Percentiles rank a stretch among this genome's conserved stretches.
phyloP scores from a whole-genome alignment of 2,888 invertebrate genomes.

The Falcaria lacertinaria region DNA sequence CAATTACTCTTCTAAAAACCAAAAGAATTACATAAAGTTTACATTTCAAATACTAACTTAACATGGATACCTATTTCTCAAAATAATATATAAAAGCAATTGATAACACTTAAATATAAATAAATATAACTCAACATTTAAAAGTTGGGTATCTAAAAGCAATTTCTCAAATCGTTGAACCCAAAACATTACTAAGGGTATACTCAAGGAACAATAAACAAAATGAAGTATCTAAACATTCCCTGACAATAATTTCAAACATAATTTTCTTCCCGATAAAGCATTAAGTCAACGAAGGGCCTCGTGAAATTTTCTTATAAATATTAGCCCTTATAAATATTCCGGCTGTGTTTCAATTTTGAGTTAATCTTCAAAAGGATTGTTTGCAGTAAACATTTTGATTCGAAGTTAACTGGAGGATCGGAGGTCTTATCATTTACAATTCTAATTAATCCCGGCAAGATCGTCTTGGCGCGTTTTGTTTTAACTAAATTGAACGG shows the following conservation, averaged over 20 bases:
- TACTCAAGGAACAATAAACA: constrained; percentile 59
- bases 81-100: too few relatives aligned
- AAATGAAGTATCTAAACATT: constrained; percentile 27
- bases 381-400: constrained; percentile 75
- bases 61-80: too few relatives aligned
- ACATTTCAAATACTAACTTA: too few relatives aligned
- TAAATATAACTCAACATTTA: constrained; percentile 6
- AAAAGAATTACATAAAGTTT: too few relatives aligned
- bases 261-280: constrained; percentile 44
- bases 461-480: constrained; percentile 53
- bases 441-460: constrained; percentile 72
- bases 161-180: constrained; percentile 49
- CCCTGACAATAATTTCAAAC: constrained; percentile 39
- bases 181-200: constrained; percentile 41
- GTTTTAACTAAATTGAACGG: constrained; percentile 55
- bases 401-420: constrained; percentile 70
- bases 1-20: too few relatives aligned
- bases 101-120: too few relatives aligned
- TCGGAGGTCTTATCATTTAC: constrained; percentile 65
- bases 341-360: constrained; percentile 55
- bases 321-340: constrained; percentile 67
- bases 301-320: constrained; percentile 25
- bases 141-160: constrained; percentile 38
- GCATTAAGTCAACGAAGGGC: constrained; percentile 24
- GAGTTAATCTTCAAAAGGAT: constrained; percentile 73